These are phyloP conservation scores for Mycteria americana DNA, from an alignment of 2,797 vertebrate species.

Conservation along the genomic window DNA sequence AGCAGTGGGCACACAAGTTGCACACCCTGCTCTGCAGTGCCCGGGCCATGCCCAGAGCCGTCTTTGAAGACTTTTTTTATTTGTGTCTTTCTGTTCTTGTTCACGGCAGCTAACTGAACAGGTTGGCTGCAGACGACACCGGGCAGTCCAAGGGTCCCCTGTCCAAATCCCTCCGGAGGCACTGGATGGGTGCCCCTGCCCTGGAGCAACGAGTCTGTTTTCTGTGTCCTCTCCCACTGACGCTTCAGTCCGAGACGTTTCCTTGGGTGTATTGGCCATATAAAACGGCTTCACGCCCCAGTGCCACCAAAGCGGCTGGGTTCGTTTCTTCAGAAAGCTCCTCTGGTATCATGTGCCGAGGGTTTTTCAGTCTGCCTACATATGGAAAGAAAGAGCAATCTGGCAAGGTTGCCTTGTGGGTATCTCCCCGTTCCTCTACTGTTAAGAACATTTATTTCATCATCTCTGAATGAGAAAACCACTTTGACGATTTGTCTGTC, in stretches of 20 bases:
- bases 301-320: rapidly evolving
- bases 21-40: rapidly evolving
- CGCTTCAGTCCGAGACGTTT: rapidly evolving
- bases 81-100: background rate
- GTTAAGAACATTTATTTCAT: background rate
- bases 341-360: rapidly evolving
- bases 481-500: background rate
- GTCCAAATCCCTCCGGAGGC: too few species aligned
- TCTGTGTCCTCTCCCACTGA: too few species aligned
- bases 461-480: background rate
- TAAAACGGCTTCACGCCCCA: rapidly evolving
- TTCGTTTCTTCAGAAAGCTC: too few species aligned
- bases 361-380: background rate
- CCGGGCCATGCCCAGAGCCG: background rate
- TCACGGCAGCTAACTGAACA: rapidly evolving
- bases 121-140: background rate
- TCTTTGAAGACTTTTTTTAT: too few species aligned
- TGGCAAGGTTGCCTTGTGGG: background rate
- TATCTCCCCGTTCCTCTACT: background rate
- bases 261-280: rapidly evolving
- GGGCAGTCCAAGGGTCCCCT: background rate
- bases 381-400: background rate
- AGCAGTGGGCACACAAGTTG: background rate
- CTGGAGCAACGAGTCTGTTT: too few species aligned
- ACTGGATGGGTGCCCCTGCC: too few species aligned